Evolutionary conservation across 2,797 vertebrate genomes (phyloP).

Genomic region (Scolopax rusticola): DNA sequence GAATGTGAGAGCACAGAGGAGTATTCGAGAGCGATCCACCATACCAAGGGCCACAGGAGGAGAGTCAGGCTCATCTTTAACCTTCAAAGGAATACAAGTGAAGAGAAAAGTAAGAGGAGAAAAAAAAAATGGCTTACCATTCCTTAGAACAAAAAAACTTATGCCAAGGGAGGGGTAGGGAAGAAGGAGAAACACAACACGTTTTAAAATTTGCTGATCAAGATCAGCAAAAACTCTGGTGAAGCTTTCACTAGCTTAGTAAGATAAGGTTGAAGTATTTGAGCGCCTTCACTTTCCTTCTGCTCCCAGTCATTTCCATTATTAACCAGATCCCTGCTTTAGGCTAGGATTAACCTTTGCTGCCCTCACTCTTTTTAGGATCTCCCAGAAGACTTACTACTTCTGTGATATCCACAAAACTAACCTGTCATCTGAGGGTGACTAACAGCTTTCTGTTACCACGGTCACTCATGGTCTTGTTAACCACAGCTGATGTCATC

Average conservation of each 20-base stretch:
- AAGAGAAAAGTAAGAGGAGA: neutral
- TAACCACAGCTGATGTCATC: neutral
- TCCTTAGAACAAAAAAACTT: neutral
- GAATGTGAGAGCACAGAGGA: slow-evolving; percentile 95
- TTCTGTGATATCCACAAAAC: neutral
- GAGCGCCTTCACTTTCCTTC: neutral
- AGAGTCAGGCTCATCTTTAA: slow-evolving; percentile 95
- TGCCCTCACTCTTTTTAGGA: neutral
- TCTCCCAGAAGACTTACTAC: neutral
- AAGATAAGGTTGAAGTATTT: neutral
- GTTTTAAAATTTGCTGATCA: neutral
- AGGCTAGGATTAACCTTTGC: neutral
- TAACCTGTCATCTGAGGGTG: neutral
- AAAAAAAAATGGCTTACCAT: neutral
- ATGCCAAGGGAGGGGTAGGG: neutral
- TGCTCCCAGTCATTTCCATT: neutral
- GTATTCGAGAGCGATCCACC: slow-evolving; percentile 96
- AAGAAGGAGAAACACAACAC: neutral
- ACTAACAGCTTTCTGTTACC: neutral
- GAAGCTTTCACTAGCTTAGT: neutral
- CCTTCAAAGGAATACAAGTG: slow-evolving; percentile 72
- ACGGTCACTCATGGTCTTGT: neutral
- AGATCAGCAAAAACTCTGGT: neutral
- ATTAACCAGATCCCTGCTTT: neutral
- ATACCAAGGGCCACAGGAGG: slow-evolving; percentile 92